These are phyloP conservation scores for Chelmon rostratus DNA, from an alignment of 2,797 vertebrate genomes.

Conservation along the genomic window DNA sequence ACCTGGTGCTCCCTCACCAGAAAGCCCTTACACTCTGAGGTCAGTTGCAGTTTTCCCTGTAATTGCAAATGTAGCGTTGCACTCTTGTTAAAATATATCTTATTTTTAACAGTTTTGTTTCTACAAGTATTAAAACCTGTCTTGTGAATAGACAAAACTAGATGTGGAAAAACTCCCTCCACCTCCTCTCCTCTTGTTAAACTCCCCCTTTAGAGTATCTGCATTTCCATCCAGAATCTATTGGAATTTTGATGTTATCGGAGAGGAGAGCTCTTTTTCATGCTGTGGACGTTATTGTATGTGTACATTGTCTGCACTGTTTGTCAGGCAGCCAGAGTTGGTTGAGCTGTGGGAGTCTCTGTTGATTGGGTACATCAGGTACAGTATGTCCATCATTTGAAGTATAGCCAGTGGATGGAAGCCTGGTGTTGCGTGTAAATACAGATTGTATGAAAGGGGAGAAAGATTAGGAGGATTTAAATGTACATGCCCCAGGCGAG, in stretches of 20 bases:
- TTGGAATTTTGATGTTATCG: not conserved
- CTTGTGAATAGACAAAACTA: not conserved
- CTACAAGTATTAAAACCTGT: not conserved
- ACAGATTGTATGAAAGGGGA: conserved; percentile 69
- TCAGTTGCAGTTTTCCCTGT: conserved; percentile 17
- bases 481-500: conserved; percentile 55
- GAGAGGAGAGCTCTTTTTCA: not conserved
- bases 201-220: not conserved
- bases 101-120: conserved; percentile 19
- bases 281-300: not conserved
- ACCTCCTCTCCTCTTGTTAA: conserved; percentile 19
- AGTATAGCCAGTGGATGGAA: conserved; percentile 31
- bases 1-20: conserved; percentile 19
- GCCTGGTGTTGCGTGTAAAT: conserved; percentile 67
- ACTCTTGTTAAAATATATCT: conserved; percentile 6
- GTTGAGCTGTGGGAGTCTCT: conserved; percentile 18
- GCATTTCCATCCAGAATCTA: conserved; percentile 7
- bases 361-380: conserved; percentile 20
- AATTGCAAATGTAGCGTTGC: conserved; percentile 16
- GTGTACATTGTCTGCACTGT: not conserved
- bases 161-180: not conserved
- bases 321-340: not conserved
- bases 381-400: conserved; percentile 21
- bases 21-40: conserved; percentile 25
- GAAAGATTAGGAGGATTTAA: conserved; percentile 72